Evolutionary conservation across 23 tunicate genomes (phyloP).

Genomic region (Phallusia fumigata): DNA sequence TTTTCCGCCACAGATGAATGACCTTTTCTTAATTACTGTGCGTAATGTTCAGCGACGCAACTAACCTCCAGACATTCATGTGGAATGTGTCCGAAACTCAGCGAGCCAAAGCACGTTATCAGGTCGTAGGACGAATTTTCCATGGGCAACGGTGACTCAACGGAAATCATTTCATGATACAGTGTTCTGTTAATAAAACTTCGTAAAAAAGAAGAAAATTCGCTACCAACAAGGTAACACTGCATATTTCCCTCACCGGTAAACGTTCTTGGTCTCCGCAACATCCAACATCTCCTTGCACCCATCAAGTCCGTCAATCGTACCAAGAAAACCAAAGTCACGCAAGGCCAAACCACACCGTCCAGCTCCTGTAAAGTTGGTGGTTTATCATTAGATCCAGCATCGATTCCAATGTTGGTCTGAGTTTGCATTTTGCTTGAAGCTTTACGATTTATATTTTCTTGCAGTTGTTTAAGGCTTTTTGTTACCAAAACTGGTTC

Average conservation of each 20-base stretch:
- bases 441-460: too few species aligned
- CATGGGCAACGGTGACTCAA: not conserved
- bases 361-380: not conserved
- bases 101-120: not conserved
- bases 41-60: too few species aligned
- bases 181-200: not conserved
- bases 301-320: not conserved
- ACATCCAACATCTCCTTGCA: not conserved
- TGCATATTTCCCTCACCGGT: not conserved
- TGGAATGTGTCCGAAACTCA: not conserved
- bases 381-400: too few species aligned
- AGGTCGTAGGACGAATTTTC: not conserved
- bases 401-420: too few species aligned
- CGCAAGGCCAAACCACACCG: not conserved
- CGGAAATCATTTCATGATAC: not conserved
- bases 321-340: not conserved
- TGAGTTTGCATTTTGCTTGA: too few species aligned
- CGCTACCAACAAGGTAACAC: not conserved
- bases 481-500: too few species aligned
- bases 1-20: too few species aligned
- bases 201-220: too few species aligned
- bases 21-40: too few species aligned
- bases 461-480: too few species aligned
- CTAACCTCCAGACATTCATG: not conserved
- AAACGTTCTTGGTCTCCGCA: not conserved